phyloP scores from a whole-genome alignment of 2,888 invertebrate genomes.

The Sinhomidia bicolor region DNA sequence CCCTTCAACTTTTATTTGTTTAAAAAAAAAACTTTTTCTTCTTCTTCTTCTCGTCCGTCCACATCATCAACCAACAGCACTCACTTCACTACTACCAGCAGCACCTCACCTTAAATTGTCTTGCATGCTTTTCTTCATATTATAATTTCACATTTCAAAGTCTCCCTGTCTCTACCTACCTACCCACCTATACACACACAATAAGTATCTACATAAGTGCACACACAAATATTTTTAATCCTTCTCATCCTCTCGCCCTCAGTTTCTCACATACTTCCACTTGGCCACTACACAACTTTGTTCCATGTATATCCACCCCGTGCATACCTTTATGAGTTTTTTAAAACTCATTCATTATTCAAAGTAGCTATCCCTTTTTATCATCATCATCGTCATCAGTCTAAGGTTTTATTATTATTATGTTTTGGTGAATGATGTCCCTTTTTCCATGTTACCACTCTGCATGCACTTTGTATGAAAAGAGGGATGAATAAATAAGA shows the following conservation, averaged over 20 bases:
- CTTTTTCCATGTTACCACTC: not conserved
- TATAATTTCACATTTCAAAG: not conserved
- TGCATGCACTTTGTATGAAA: not conserved
- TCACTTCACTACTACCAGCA: not conserved
- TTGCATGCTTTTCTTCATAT: not conserved
- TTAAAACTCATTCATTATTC: slow-evolving; percentile 36
- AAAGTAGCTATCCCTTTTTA: slow-evolving; percentile 42
- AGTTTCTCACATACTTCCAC: not conserved
- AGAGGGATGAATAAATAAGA: slow-evolving; percentile 50
- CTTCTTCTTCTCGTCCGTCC: not conserved
- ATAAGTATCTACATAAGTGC: too few species aligned
- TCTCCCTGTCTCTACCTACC: not conserved
- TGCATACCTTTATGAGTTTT: not conserved
- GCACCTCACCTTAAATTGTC: slow-evolving; percentile 7
- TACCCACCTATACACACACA: not conserved
- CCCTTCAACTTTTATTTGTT: too few species aligned
- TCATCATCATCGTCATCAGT: not conserved
- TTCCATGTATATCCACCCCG: not conserved
- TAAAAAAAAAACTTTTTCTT: not conserved
- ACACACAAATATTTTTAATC: slow-evolving; percentile 48
- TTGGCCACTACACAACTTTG: not conserved
- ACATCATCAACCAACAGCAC: not conserved
- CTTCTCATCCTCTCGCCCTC: slow-evolving; percentile 21
- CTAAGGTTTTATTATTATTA: not conserved
- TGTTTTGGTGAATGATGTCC: slow-evolving; percentile 24